Percentiles rank a stretch among this genome's conserved stretches.
Conservation (phyloP, 2,888 invertebrate genomes). For the Synergus laeviventris region DNA sequence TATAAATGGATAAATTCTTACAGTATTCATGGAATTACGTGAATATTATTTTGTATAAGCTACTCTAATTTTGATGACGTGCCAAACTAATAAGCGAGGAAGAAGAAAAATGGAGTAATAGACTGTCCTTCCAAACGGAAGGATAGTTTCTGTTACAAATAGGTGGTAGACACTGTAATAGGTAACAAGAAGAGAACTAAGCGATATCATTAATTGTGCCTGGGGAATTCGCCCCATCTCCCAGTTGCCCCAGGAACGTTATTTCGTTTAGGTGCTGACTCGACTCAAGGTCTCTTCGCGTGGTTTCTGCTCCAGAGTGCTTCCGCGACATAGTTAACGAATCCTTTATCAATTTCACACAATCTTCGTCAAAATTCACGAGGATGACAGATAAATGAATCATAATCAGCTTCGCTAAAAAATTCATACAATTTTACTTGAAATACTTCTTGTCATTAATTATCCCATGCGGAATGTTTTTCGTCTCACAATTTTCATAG, state of each 20-base stretch:
- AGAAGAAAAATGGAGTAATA: slow-evolving; percentile 39
- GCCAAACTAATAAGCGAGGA: background rate
- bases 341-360: slow-evolving; percentile 55
- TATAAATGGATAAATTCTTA: too few relatives aligned
- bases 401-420: background rate
- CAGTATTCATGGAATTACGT: too few relatives aligned
- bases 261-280: slow-evolving; percentile 63
- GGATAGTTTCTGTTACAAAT: slow-evolving; percentile 26
- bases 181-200: slow-evolving; percentile 67
- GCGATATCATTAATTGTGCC: slow-evolving; percentile 66
- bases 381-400: background rate
- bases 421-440: background rate
- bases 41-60: background rate
- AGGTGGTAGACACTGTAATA: slow-evolving; percentile 55
- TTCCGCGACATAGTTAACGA: slow-evolving; percentile 53
- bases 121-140: slow-evolving; percentile 37
- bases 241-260: slow-evolving; percentile 54
- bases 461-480: background rate
- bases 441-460: too few relatives aligned
- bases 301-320: slow-evolving; percentile 47
- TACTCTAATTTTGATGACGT: background rate
- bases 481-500: background rate
- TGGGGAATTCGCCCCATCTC: slow-evolving; percentile 33
- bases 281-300: slow-evolving; percentile 57
- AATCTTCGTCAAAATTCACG: slow-evolving; percentile 1